phyloP scores from a whole-genome alignment of 1,140 invertebrate species.

The Odontomachus brunneus region DNA sequence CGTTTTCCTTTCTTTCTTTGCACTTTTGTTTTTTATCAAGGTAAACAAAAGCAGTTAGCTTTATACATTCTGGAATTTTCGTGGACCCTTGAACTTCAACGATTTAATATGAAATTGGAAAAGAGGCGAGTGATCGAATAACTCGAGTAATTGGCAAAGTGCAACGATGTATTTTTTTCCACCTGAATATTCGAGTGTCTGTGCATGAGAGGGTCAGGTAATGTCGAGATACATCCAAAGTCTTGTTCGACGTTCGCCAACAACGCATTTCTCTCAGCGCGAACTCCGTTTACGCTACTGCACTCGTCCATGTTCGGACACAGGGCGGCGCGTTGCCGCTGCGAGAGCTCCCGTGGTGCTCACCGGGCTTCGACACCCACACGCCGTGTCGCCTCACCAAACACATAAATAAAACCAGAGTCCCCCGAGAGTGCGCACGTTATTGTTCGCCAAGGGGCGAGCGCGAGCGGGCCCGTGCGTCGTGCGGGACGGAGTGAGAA shows the following conservation, averaged over 20 bases:
- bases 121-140: too few species aligned
- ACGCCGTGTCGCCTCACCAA: conserved; percentile 83
- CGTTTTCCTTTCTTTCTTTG: too few species aligned
- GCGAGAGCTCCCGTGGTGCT: conserved; percentile 79
- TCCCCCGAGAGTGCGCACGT: conserved; percentile 56
- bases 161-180: too few species aligned
- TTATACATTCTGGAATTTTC: too few species aligned
- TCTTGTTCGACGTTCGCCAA: not conserved
- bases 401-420: conserved; percentile 80
- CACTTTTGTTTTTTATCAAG: too few species aligned
- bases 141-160: too few species aligned
- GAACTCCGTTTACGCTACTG: conserved; percentile 16
- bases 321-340: conserved; percentile 70
- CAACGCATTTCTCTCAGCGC: not conserved
- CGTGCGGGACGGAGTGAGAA: conserved; percentile 24
- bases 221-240: not conserved
- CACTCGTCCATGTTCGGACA: conserved; percentile 41
- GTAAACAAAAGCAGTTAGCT: too few species aligned
- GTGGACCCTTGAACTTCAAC: too few species aligned
- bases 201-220: not conserved
- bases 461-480: not conserved
- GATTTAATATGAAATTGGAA: too few species aligned
- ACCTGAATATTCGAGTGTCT: too few species aligned
- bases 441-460: conserved; percentile 58
- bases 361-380: conserved; percentile 84